phyloP scores from a whole-genome alignment of 1,140 invertebrate genomes.

The Ooceraea biroi region DNA sequence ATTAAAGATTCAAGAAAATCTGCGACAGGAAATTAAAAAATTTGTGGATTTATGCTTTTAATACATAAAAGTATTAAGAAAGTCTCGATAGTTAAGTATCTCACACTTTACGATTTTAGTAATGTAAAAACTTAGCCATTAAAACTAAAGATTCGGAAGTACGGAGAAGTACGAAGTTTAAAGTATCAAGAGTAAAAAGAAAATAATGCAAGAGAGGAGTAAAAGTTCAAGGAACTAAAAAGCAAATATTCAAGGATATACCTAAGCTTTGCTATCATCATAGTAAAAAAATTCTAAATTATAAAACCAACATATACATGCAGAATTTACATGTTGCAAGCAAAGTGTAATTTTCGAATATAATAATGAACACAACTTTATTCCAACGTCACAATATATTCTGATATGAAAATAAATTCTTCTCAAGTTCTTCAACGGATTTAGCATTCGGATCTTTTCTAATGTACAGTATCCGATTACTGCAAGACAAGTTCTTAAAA shows the following conservation, averaged over 20 bases:
- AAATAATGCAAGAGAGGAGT: neutral
- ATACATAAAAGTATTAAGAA: neutral
- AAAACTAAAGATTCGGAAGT: neutral
- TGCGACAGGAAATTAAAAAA: too few species aligned
- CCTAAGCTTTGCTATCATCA: neutral
- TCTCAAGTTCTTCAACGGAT: neutral
- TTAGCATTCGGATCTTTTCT: neutral
- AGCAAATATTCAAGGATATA: neutral
- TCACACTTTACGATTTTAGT: neutral
- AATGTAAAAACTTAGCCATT: neutral
- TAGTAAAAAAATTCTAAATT: neutral
- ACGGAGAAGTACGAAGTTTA: neutral
- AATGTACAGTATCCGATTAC: slow-evolving; percentile 20
- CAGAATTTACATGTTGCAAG: neutral
- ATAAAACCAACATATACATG: neutral
- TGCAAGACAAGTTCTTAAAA: neutral
- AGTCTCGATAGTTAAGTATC: neutral
- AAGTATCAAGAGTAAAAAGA: neutral
- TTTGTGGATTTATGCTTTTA: too few species aligned
- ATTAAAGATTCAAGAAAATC: too few species aligned
- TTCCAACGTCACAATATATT: neutral
- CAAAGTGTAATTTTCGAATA: neutral
- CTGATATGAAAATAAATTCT: neutral
- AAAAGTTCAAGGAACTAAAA: neutral
- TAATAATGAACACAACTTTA: neutral